A percentile compares a stretch with the other conserved stretches of the same genome.
Evolutionary conservation across 1,140 invertebrate species (phyloP).

Genomic region (Drosophila kurseongensis): DNA sequence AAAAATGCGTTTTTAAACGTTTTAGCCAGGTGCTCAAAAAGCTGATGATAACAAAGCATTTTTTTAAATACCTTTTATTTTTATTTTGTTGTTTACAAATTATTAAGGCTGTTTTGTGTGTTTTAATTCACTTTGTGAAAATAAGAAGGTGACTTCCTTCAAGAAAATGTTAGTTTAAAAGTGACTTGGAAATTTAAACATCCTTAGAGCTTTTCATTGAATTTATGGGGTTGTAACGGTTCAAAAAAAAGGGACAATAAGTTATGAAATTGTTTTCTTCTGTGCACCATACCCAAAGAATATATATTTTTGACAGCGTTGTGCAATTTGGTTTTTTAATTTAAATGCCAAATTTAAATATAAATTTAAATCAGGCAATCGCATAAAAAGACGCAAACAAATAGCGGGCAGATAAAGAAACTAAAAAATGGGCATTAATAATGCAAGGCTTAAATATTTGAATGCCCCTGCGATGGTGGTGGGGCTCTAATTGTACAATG

Average conservation of each 20-base stretch:
- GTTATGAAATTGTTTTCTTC: neutral
- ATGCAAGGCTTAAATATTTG: slow-evolving; percentile 73
- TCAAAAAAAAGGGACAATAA: neutral
- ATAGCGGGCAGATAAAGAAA: slow-evolving; percentile 44
- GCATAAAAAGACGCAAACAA: slow-evolving; percentile 25
- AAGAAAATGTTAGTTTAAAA: too few relatives aligned
- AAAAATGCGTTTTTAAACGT: neutral
- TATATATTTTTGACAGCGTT: slow-evolving; percentile 16
- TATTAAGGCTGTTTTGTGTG: too few relatives aligned
- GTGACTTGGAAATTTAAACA: too few relatives aligned
- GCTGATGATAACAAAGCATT: neutral
- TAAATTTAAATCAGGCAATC: slow-evolving; percentile 64
- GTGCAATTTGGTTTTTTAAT: slow-evolving; percentile 75
- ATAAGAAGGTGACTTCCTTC: too few relatives aligned
- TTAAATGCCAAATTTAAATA: slow-evolving; percentile 75
- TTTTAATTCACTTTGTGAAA: too few relatives aligned
- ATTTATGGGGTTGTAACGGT: neutral
- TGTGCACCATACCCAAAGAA: neutral
- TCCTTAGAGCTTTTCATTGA: too few relatives aligned
- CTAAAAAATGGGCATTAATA: slow-evolving; percentile 60
- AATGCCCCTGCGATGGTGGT: slow-evolving; percentile 44
- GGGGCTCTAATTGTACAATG: slow-evolving; percentile 57
- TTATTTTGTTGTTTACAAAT: too few relatives aligned
- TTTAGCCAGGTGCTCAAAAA: neutral
- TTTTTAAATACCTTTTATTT: too few relatives aligned